phyloP scores from a whole-genome alignment of 1,140 invertebrate genomes.

The Drepana arcuata region DNA sequence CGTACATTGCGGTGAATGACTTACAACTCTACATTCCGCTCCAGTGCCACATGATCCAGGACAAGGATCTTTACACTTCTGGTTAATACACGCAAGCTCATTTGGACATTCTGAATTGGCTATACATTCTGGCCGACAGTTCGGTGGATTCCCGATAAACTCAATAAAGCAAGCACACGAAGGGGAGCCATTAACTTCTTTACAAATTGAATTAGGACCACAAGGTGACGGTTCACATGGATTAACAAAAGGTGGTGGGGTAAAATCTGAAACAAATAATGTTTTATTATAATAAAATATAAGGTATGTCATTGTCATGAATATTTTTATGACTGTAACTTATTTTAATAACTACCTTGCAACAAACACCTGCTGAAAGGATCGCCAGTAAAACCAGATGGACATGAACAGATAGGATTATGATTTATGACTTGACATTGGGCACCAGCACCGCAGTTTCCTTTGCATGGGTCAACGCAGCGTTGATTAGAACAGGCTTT shows the following conservation, averaged over 20 bases:
- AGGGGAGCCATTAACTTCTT: conserved; percentile 73
- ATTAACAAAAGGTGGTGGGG: conserved; percentile 60
- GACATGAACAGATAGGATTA: conserved; percentile 74
- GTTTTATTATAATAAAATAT: not conserved
- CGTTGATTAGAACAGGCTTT: conserved; percentile 75
- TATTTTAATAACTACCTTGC: conserved; percentile 83
- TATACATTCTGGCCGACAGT: conserved; percentile 81
- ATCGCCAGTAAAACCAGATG: conserved; percentile 71
- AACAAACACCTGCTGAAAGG: conserved; percentile 73
- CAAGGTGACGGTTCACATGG: conserved; percentile 80
- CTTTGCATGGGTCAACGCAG: conserved; percentile 75
- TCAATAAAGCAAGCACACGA: conserved; percentile 78
- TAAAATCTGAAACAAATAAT: conserved; percentile 28
- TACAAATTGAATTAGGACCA: conserved; percentile 83
- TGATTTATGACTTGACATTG: conserved; percentile 71
- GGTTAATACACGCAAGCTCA: conserved; percentile 79
- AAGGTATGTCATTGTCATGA: no score
- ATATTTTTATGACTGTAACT: not conserved
- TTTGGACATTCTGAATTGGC: conserved; percentile 82
- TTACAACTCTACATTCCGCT: conserved; percentile 79
- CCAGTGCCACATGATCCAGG: conserved; percentile 80
- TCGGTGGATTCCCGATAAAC: conserved; percentile 78
- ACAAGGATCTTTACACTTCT: conserved; percentile 83
- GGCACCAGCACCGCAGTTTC: conserved; percentile 63
- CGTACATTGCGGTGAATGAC: conserved; percentile 77